A percentile compares a stretch with the other conserved stretches of the same genome.
Conservation (phyloP, 2,888 invertebrate genomes). For the Zelleria hepariella region DNA sequence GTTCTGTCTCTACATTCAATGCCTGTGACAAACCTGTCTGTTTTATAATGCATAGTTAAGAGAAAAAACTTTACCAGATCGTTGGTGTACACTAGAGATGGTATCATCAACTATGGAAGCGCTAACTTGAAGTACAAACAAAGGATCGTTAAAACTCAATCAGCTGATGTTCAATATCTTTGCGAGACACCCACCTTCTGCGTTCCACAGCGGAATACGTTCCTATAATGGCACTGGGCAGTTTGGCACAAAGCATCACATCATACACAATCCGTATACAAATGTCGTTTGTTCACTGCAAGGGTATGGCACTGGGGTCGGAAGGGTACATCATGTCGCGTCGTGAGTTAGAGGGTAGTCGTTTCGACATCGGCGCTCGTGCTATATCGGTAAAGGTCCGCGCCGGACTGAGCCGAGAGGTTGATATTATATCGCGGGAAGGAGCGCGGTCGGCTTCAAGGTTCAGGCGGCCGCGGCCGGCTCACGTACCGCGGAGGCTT, state of each 20-base stretch:
- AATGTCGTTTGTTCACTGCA: constrained; percentile 39
- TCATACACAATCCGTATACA: constrained; percentile 47
- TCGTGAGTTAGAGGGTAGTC: constrained; percentile 9
- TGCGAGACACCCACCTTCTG: constrained; percentile 36
- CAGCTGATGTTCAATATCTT: neutral
- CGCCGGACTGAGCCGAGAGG: constrained; percentile 63
- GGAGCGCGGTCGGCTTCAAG: constrained; percentile 60
- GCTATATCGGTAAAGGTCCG: constrained; percentile 59
- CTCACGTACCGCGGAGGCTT: constrained; percentile 50
- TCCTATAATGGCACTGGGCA: constrained; percentile 53
- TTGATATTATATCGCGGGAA: constrained; percentile 62
- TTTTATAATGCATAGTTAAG: neutral
- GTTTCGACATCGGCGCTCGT: constrained; percentile 37
- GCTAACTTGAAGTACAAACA: neutral
- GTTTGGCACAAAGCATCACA: constrained; percentile 65
- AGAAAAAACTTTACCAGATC: neutral
- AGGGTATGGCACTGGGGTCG: constrained; percentile 20
- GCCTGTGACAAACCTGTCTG: no score
- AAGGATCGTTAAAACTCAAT: neutral
- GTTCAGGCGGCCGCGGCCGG: constrained; percentile 47
- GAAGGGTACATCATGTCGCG: constrained; percentile 32
- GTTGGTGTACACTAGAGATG: neutral
- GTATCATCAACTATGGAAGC: neutral
- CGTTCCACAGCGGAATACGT: constrained; percentile 32
- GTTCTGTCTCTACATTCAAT: no score